Conservation (phyloP, 2,113 vertebrate genomes). For the Spermophilus dauricus region DNA sequence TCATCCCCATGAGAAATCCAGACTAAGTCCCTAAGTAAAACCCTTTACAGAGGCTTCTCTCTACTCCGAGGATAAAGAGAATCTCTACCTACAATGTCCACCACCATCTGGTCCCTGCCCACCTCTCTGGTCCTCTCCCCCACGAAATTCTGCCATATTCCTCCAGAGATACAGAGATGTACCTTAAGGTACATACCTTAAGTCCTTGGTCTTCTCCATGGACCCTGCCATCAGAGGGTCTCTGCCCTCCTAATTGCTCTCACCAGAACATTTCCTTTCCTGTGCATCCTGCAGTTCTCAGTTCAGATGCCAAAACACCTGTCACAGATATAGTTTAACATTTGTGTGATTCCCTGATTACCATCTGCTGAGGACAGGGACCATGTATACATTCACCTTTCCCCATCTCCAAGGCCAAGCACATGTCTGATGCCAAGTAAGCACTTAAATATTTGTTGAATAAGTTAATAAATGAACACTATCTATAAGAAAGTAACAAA, state of each 20-base stretch:
- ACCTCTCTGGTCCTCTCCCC: not conserved
- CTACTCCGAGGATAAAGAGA: slow-evolving; percentile 27
- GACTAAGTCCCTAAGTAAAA: not conserved
- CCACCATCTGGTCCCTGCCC: not conserved
- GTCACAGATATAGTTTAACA: not conserved
- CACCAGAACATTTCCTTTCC: not conserved
- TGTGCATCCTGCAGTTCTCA: not conserved
- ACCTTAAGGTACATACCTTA: not conserved
- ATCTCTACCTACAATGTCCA: slow-evolving; percentile 16
- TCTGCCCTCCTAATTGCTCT: not conserved
- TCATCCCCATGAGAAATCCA: not conserved
- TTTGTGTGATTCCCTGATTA: not conserved
- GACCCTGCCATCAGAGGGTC: not conserved
- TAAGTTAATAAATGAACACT: not conserved
- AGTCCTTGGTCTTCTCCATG: not conserved
- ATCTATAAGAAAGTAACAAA: slow-evolving; percentile 26
- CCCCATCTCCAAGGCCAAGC: not conserved
- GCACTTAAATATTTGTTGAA: not conserved
- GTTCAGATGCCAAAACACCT: not conserved
- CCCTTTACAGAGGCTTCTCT: not conserved
- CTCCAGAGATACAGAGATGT: not conserved
- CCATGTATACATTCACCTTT: not conserved
- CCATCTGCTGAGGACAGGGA: not conserved
- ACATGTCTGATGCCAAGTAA: not conserved
- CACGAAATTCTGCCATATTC: not conserved